Evolutionary conservation across 1,140 invertebrate species (phyloP).

Genomic region (Globodera ellingtonae): DNA sequence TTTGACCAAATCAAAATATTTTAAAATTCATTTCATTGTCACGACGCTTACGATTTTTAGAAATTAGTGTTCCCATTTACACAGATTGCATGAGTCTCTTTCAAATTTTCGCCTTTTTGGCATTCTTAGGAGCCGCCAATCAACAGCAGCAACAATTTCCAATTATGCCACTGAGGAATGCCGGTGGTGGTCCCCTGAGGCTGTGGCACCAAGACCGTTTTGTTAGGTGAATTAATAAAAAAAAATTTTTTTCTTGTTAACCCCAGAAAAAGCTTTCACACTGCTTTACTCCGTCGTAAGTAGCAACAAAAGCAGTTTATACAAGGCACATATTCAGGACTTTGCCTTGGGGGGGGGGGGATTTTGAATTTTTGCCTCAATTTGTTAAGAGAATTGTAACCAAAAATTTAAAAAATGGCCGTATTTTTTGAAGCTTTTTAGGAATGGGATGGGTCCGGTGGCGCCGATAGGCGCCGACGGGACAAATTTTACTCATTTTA

Average conservation of each 20-base stretch:
- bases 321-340: too few species aligned
- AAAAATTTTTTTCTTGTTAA: neutral
- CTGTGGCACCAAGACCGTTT: neutral
- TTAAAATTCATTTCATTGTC: neutral
- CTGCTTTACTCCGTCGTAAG: neutral
- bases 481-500: too few species aligned
- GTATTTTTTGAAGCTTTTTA: too few species aligned
- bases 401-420: too few species aligned
- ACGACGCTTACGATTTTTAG: neutral
- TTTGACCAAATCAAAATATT: too few species aligned
- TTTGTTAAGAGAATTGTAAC: too few species aligned
- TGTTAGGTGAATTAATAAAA: neutral
- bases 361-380: too few species aligned
- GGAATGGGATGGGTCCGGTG: too few species aligned
- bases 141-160: neutral
- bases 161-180: neutral
- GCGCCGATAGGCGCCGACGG: too few species aligned
- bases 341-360: too few species aligned
- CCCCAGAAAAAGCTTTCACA: neutral
- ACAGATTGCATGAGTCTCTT: neutral
- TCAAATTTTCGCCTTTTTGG: neutral
- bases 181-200: neutral
- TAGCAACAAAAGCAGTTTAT: too few species aligned
- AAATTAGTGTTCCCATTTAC: too few species aligned
- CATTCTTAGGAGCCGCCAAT: neutral